A percentile compares a stretch with the other conserved stretches of the same genome.
These are phyloP conservation scores for Oligia strigilis DNA, from an alignment of 2,888 invertebrate genomes.

Conservation along the genomic window DNA sequence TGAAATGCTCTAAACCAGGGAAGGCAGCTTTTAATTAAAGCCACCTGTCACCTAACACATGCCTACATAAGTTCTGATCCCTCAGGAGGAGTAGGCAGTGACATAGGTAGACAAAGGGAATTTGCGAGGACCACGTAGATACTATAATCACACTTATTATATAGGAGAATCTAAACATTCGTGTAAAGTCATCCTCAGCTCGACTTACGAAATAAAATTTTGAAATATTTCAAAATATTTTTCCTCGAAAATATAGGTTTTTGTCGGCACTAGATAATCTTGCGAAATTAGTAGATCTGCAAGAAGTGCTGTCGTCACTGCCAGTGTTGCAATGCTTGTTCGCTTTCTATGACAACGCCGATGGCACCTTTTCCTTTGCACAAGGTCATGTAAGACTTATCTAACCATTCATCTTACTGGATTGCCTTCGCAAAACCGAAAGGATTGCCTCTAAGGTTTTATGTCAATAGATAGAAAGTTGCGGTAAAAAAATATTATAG, in stretches of 20 bases:
- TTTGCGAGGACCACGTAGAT: slow-evolving; percentile 18
- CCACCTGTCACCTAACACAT: slow-evolving; percentile 32
- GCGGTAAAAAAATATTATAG: background rate
- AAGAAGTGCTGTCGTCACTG: slow-evolving; percentile 39
- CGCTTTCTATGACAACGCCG: slow-evolving; percentile 51
- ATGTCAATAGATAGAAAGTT: slow-evolving; percentile 13
- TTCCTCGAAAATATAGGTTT: slow-evolving; percentile 15
- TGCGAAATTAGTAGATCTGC: slow-evolving; percentile 37
- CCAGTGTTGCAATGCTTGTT: slow-evolving; percentile 31
- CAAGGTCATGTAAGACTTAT: slow-evolving; percentile 58
- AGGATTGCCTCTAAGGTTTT: slow-evolving; percentile 28
- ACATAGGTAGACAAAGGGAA: slow-evolving; percentile 31
- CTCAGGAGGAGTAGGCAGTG: background rate
- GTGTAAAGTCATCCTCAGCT: background rate
- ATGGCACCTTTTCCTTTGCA: slow-evolving; percentile 48
- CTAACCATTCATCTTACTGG: slow-evolving; percentile 34
- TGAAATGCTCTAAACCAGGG: slow-evolving; percentile 13
- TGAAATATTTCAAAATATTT: slow-evolving; percentile 16
- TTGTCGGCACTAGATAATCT: slow-evolving; percentile 17
- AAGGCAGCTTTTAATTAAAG: slow-evolving; percentile 56
- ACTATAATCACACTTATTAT: background rate
- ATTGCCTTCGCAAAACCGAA: slow-evolving; percentile 28
- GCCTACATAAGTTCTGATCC: slow-evolving; percentile 44
- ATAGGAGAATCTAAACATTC: background rate
- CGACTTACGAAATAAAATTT: background rate